phyloP scores from a whole-genome alignment of 2,797 vertebrate genomes.

The Nannoperca australis region DNA sequence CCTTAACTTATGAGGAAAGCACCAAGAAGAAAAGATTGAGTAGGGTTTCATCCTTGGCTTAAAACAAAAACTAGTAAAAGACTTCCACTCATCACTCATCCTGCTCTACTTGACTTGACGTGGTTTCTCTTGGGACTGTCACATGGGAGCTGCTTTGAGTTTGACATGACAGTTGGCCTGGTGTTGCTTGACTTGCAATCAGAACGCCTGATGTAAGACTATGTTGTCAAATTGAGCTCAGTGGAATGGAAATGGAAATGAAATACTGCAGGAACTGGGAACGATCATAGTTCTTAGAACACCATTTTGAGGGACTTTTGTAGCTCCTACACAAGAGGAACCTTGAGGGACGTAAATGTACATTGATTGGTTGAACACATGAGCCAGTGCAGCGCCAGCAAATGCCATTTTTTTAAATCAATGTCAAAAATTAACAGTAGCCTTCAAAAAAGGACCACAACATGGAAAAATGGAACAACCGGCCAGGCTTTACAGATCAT shows the following conservation, averaged over 20 bases:
- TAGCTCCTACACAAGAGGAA: too few species aligned
- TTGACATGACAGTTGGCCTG: background rate
- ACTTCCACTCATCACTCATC: background rate
- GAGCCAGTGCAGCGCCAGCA: too few species aligned
- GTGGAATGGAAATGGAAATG: background rate
- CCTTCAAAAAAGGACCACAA: too few species aligned
- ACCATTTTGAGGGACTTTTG: too few species aligned
- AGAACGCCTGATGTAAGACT: background rate
- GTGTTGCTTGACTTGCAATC: background rate
- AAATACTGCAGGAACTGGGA: background rate
- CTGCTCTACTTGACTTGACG: background rate
- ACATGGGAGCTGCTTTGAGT: background rate
- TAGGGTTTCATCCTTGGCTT: background rate
- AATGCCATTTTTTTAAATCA: too few species aligned
- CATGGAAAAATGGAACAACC: too few species aligned
- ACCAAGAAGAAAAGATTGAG: background rate
- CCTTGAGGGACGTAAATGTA: too few species aligned
- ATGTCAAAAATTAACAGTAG: too few species aligned
- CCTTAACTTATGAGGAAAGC: background rate
- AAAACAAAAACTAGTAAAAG: background rate
- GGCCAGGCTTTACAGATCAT: too few species aligned
- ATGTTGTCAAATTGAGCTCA: background rate
- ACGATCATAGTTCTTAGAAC: too few species aligned
- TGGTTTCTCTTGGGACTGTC: background rate
- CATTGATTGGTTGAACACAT: too few species aligned